Percentiles rank a stretch among this genome's conserved stretches.
Conservation (phyloP, 2,888 invertebrate species). For the Gymnoscelis rufifasciata region DNA sequence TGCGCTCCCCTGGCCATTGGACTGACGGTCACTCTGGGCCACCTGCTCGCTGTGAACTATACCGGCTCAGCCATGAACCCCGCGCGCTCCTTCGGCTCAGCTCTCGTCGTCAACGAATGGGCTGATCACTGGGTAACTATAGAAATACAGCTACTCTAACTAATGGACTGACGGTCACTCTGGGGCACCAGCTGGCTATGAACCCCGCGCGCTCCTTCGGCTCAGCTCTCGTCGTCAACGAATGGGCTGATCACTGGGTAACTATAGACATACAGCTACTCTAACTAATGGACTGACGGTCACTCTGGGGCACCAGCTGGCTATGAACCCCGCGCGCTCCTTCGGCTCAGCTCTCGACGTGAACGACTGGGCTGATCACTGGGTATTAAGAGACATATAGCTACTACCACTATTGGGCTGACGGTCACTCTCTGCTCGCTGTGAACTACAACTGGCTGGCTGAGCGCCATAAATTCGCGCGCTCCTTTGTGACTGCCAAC, state of each 20-base stretch:
- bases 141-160: background rate
- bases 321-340: conserved; percentile 95
- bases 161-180: background rate
- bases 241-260: conserved; percentile 77
- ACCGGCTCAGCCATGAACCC: conserved; percentile 97
- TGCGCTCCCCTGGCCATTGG: conserved; percentile 93
- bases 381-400: background rate
- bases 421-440: conserved; percentile 77
- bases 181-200: conserved; percentile 92
- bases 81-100: conserved; percentile 92
- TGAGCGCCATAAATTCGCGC: no score
- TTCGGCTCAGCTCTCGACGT: conserved; percentile 91
- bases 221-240: conserved; percentile 87
- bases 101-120: conserved; percentile 87
- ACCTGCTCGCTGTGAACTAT: conserved; percentile 89
- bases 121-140: conserved; percentile 82
- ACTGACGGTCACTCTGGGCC: conserved; percentile 89
- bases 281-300: background rate
- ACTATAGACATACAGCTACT: background rate
- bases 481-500: no score
- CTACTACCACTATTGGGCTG: background rate
- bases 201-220: conserved; percentile 95
- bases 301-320: conserved; percentile 85
- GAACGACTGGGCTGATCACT: conserved; percentile 80
- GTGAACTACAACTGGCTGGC: no score